A percentile compares a stretch with the other conserved stretches of the same genome.
These are phyloP conservation scores for Prunella himalayana DNA, from an alignment of 2,113 vertebrate genomes.

Conservation along the genomic window DNA sequence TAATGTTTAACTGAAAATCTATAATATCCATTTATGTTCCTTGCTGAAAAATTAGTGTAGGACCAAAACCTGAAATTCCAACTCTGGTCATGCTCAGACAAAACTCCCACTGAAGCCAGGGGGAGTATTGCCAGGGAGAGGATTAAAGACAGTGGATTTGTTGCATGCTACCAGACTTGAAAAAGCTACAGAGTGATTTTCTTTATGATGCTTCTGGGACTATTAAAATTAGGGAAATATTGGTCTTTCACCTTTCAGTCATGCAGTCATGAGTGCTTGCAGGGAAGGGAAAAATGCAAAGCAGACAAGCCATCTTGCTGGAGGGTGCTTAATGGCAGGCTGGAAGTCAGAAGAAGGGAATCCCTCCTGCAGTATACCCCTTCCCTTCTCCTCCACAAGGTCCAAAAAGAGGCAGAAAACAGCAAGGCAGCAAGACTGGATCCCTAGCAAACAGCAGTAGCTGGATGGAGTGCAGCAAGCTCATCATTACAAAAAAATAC, in stretches of 20 bases:
- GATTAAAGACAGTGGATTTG: background rate
- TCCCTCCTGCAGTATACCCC: background rate
- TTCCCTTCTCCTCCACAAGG: background rate
- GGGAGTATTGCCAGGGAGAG: constrained; percentile 21
- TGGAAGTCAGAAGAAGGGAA: background rate
- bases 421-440: background rate
- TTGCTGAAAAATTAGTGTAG: constrained; percentile 57
- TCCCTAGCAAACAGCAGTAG: background rate
- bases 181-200: background rate
- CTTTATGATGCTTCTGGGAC: background rate
- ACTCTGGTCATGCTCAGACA: constrained; percentile 19
- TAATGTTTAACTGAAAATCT: constrained; percentile 69
- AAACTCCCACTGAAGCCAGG: background rate
- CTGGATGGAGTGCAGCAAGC: background rate
- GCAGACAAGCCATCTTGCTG: background rate
- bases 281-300: background rate
- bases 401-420: background rate
- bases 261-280: background rate
- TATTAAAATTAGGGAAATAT: background rate
- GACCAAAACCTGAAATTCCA: constrained; percentile 14
- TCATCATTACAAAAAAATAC: background rate
- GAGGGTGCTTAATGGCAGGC: background rate
- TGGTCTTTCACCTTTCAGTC: background rate
- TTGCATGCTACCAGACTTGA: background rate
- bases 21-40: constrained; percentile 56